Evolutionary conservation across 2,888 invertebrate species (phyloP).

Genomic region (Pollenia labialis): DNA sequence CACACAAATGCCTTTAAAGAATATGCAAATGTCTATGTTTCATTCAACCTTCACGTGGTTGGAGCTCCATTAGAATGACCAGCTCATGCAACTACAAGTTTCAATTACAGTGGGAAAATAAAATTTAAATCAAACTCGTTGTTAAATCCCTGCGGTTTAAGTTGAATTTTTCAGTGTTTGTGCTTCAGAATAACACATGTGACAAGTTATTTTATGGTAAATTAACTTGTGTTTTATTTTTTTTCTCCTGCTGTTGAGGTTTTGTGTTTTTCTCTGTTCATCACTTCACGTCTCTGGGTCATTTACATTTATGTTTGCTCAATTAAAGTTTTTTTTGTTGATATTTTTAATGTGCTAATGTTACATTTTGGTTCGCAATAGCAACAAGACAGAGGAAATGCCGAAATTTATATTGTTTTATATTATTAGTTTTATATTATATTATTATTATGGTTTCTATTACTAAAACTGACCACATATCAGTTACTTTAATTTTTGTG

Average conservation of each 20-base stretch:
- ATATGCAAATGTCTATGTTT: not conserved
- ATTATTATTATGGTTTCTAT: conserved; percentile 36
- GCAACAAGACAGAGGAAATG: not conserved
- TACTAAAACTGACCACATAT: conserved; percentile 47
- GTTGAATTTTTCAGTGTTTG: conserved; percentile 20
- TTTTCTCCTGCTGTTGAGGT: not conserved
- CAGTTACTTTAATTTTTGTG: conserved; percentile 42
- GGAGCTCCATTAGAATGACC: not conserved
- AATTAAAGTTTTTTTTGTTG: conserved; percentile 36
- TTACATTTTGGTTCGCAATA: not conserved
- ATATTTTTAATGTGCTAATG: not conserved
- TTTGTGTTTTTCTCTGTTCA: not conserved
- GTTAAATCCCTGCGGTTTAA: conserved; percentile 31
- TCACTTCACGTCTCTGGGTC: not conserved
- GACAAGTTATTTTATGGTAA: conserved; percentile 43
- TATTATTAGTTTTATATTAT: not conserved
- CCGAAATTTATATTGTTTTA: not conserved
- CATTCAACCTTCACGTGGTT: not conserved
- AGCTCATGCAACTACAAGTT: not conserved
- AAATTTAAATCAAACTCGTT: conserved; percentile 16
- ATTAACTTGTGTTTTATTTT: not conserved
- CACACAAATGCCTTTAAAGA: not conserved
- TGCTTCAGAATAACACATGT: conserved; percentile 24
- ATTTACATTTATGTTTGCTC: conserved; percentile 25
- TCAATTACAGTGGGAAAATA: conserved; percentile 2